Conservation (phyloP, 2,888 invertebrate genomes). For the Nebria brevicollis region DNA sequence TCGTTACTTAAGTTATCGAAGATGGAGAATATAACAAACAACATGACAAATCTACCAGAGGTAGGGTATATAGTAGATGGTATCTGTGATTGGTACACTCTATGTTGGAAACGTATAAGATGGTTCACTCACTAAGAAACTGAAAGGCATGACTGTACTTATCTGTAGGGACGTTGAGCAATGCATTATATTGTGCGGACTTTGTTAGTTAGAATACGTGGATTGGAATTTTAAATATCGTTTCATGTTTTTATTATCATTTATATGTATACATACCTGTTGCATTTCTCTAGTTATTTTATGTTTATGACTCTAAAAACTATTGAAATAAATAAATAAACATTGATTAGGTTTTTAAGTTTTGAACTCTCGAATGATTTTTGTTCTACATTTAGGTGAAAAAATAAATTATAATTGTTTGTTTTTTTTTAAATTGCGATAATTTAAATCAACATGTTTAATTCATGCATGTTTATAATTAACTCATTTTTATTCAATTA, state of each 20-base stretch:
- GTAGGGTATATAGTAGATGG: conserved; percentile 39
- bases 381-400: neutral
- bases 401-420: neutral
- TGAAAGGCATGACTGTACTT: conserved; percentile 25
- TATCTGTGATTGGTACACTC: conserved; percentile 34
- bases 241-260: neutral
- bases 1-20: conserved; percentile 8
- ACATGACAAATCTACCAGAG: conserved; percentile 46
- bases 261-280: neutral
- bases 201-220: conserved; percentile 28
- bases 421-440: neutral
- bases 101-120: conserved; percentile 18
- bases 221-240: conserved; percentile 10
- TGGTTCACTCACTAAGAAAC: neutral
- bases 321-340: neutral
- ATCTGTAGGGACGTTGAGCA: conserved; percentile 22
- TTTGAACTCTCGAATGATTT: neutral
- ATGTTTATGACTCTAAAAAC: neutral
- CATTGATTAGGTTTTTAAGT: neutral
- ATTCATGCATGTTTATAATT: no score
- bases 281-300: neutral
- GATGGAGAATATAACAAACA: conserved; percentile 50
- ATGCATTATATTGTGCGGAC: conserved; percentile 41
- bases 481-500: no score
- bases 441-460: no score